These are phyloP conservation scores for Lophotriccus pileatus DNA, from an alignment of 2,797 vertebrate genomes.

Conservation along the genomic window DNA sequence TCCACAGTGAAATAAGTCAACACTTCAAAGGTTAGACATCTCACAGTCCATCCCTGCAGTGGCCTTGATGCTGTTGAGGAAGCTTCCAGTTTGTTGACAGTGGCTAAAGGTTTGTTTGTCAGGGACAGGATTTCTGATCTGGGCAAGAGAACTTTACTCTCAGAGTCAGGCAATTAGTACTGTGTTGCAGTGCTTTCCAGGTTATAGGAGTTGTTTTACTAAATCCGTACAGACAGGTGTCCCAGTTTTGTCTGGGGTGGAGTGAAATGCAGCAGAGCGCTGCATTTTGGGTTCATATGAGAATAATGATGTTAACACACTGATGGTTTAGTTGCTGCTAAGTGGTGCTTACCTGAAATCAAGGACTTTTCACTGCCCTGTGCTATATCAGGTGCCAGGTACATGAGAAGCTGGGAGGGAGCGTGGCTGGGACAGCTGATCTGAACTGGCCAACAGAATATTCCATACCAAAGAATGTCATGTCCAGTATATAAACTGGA, in stretches of 20 bases:
- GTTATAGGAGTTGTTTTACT: background rate
- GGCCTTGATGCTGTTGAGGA: background rate
- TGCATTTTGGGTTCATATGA: background rate
- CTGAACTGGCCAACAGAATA: accelerated
- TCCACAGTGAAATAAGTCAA: background rate
- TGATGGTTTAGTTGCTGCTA: background rate
- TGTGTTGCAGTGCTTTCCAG: background rate
- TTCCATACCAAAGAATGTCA: accelerated
- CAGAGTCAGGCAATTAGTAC: background rate
- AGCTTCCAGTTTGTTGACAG: background rate
- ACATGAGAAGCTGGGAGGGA: background rate
- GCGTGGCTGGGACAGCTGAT: background rate
- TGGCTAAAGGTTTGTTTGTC: background rate
- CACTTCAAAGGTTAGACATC: background rate
- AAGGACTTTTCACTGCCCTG: accelerated
- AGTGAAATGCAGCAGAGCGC: background rate
- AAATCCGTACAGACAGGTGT: accelerated
- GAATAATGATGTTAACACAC: background rate
- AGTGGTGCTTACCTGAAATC: background rate
- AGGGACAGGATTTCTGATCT: background rate
- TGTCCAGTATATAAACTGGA: background rate
- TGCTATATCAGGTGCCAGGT: background rate
- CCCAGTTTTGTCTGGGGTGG: background rate
- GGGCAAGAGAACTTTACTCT: background rate
- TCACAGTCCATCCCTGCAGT: background rate